phyloP scores from a whole-genome alignment of 2,888 invertebrate genomes.

The Carcina quercana region DNA sequence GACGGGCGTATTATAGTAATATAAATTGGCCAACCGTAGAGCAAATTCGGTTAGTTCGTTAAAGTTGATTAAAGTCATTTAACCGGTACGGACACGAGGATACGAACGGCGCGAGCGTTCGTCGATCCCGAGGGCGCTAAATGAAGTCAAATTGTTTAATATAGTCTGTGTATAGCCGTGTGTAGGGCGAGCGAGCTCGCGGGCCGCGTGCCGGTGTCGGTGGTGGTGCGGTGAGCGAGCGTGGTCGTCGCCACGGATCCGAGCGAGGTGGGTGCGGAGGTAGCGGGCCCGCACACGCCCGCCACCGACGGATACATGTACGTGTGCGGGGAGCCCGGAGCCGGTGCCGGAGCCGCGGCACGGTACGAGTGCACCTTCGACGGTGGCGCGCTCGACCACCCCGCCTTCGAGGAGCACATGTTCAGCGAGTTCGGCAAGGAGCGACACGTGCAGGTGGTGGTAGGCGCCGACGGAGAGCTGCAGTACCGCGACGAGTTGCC shows the following conservation, averaged over 20 bases:
- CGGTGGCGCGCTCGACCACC: conserved; percentile 76
- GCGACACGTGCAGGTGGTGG: conserved; percentile 62
- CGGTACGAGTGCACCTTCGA: conserved; percentile 65
- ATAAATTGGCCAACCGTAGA: conserved; percentile 75
- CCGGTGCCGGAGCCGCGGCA: conserved; percentile 31
- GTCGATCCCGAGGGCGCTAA: conserved; percentile 63
- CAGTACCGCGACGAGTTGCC: conserved; percentile 67
- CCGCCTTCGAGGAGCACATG: conserved; percentile 84
- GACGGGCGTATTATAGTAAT: conserved; percentile 65
- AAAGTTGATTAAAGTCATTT: conserved; percentile 76
- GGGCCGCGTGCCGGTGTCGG: conserved; percentile 25
- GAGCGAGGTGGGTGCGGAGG: conserved; percentile 62
- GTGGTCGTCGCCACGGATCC: conserved; percentile 53
- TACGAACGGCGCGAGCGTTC: conserved; percentile 66
- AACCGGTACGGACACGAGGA: conserved; percentile 67
- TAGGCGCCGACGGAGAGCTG: conserved; percentile 64
- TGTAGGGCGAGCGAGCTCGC: conserved; percentile 32
- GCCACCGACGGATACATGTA: conserved; percentile 65
- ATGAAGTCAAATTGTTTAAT: conserved; percentile 71
- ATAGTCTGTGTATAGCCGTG: conserved; percentile 46
- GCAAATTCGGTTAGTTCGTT: conserved; percentile 74
- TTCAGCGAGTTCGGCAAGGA: conserved; percentile 83
- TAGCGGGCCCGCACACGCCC: conserved; percentile 65
- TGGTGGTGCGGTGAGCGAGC: conserved; percentile 26
- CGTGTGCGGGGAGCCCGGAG: conserved; percentile 56